Base-by-base conservation (phyloP, 2,888 invertebrate species). In the Microplitis deprimator region DNA sequence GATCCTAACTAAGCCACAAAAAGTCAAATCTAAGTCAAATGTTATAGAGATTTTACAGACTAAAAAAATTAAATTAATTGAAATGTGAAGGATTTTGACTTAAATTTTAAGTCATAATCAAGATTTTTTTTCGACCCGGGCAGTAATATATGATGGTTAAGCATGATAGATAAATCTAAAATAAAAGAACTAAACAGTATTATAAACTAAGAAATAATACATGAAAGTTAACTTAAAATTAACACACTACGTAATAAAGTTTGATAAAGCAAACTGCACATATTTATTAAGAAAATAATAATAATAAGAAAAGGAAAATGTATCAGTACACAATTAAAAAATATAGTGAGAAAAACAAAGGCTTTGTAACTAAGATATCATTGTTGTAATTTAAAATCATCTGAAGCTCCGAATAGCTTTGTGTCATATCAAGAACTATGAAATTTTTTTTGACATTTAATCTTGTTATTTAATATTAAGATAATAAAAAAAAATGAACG, bases 201-300 rank as follows among this genome's bases (percentile, higher is more conserved):
- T 16, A 1, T 13, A 61, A 16, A 6, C 61, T 16, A 61, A 16
- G 6, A 3, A 10, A 10, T 61, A 61, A 61, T 61, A 16, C 5
- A 61, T 61, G 6, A 61, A 61, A 16, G 10, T 17, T 61, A 61
- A 10, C 61, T 65, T 13, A 65, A 65, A 8, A 65, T 65, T 65
- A 65, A 17, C 13, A 65, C 6, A 6, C 17, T 10, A 39, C 10
- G 39, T 7, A n/a, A 6, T 4, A 29, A 38, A 67, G 38, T 67
- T 13, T 10, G 6, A n/a, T n/a, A 67, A n/a, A 39, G 16, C 6
- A 29, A 67, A 67, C 5, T 67, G 3, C 8, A 65, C 16, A 13
- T n/a, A 1, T 38, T 10, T 29, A 67, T 67, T 38, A 39, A 38
- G n/a, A n/a, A 38, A 67, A 67, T 67, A 38, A 29, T 29, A 29